Percentiles rank a stretch among this genome's conserved stretches.
phyloP scores from a whole-genome alignment of 2,888 invertebrate genomes.

The Nemotelus nigrinus region DNA sequence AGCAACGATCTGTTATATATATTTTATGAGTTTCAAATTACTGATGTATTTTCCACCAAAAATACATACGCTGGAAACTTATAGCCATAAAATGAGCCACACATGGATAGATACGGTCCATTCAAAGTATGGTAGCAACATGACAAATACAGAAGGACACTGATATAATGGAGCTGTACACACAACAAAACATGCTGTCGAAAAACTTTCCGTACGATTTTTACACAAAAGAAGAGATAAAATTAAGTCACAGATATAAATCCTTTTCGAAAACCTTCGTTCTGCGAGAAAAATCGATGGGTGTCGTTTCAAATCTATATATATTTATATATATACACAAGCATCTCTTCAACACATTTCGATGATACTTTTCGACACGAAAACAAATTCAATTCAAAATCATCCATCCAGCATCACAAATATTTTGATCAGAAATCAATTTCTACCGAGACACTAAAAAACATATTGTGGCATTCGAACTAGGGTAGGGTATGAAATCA shows the following conservation, averaged over 20 bases:
- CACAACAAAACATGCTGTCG: neutral
- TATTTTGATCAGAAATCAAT: neutral
- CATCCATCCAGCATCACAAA: conserved; percentile 1
- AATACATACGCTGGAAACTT: neutral
- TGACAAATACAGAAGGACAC: neutral
- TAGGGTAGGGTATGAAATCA: too few species aligned
- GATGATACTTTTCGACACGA: neutral
- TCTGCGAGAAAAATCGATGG: conserved; percentile 30
- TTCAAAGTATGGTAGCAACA: neutral
- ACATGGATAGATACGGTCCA: conserved; percentile 5
- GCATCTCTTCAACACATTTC: conserved; percentile 16
- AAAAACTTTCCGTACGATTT: conserved; percentile 3
- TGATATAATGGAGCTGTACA: neutral
- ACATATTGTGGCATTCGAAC: neutral
- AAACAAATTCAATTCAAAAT: conserved; percentile 8
- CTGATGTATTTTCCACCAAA: too few species aligned
- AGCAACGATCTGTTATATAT: too few species aligned
- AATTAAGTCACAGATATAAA: conserved; percentile 16
- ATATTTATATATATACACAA: too few species aligned
- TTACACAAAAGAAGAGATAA: conserved; percentile 3
- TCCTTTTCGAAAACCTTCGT: conserved; percentile 14
- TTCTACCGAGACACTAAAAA: neutral
- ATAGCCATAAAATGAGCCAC: conserved; percentile 1
- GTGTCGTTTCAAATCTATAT: neutral
- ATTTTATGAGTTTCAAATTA: too few species aligned